A percentile compares a stretch with the other conserved stretches of the same genome.
Conservation (phyloP, 2,797 vertebrate genomes). For the Alauda arvensis region DNA sequence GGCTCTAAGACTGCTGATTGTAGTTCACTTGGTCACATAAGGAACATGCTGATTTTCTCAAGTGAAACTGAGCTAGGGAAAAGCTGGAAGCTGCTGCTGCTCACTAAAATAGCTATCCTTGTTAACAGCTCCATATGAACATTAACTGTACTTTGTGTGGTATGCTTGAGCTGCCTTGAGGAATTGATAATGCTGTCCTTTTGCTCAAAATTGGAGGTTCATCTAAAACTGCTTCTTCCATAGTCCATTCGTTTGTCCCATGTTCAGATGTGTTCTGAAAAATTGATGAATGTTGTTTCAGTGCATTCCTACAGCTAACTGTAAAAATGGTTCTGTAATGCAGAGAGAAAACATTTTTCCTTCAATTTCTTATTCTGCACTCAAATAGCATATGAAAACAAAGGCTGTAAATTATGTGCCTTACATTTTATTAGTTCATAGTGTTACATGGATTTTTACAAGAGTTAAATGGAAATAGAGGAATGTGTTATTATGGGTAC, state of each 20-base stretch:
- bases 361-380: not conserved
- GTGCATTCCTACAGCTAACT: not conserved
- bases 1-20: not conserved
- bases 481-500: not conserved
- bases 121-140: not conserved
- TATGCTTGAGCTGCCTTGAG: not conserved
- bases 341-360: not conserved
- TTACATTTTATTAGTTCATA: not conserved
- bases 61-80: not conserved
- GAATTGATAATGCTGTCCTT: not conserved
- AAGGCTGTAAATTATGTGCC: not conserved
- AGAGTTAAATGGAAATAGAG: not conserved
- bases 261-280: not conserved
- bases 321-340: not conserved
- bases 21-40: not conserved
- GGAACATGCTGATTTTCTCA: not conserved
- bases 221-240: not conserved
- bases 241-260: not conserved
- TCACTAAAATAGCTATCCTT: not conserved
- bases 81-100: not conserved
- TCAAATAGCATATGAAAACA: not conserved
- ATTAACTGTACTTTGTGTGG: rapidly evolving
- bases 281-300: not conserved
- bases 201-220: not conserved
- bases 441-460: not conserved